phyloP scores from a whole-genome alignment of 2,888 invertebrate genomes.

The Trichopoda pennipes region DNA sequence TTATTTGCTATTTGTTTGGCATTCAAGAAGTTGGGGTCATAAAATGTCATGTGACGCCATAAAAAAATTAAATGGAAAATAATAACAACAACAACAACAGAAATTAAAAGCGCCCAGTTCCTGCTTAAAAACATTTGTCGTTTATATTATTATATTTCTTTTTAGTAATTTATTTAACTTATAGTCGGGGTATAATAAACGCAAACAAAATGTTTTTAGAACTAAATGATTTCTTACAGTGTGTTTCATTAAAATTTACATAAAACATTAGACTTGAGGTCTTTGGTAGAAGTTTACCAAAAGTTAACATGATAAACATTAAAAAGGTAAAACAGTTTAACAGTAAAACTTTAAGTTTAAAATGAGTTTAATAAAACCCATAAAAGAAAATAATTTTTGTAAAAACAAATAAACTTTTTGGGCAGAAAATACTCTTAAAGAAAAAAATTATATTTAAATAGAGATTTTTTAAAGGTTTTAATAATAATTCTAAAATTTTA shows the following conservation, averaged over 20 bases:
- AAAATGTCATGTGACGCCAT: slow-evolving; percentile 66
- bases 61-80: slow-evolving; percentile 45
- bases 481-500: too few relatives aligned
- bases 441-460: too few relatives aligned
- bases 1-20: slow-evolving; percentile 14
- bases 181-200: slow-evolving; percentile 58
- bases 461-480: too few relatives aligned
- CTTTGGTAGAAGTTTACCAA: too few relatives aligned
- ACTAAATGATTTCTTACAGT: slow-evolving; percentile 15
- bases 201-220: slow-evolving; percentile 45
- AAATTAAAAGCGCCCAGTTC: neutral
- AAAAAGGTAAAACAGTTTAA: too few relatives aligned
- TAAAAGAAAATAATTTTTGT: too few relatives aligned
- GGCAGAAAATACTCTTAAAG: too few relatives aligned
- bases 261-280: too few relatives aligned
- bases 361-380: too few relatives aligned
- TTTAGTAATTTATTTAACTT: slow-evolving; percentile 52
- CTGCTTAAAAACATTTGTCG: slow-evolving; percentile 22
- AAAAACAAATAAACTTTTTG: too few relatives aligned
- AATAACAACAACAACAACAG: neutral
- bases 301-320: too few relatives aligned
- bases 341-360: too few relatives aligned
- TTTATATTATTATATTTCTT: slow-evolving; percentile 48
- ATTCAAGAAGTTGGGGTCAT: slow-evolving; percentile 52
- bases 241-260: neutral